These are phyloP conservation scores for Nanorana parkeri DNA, from an alignment of 2,113 vertebrate species.

Conservation along the genomic window DNA sequence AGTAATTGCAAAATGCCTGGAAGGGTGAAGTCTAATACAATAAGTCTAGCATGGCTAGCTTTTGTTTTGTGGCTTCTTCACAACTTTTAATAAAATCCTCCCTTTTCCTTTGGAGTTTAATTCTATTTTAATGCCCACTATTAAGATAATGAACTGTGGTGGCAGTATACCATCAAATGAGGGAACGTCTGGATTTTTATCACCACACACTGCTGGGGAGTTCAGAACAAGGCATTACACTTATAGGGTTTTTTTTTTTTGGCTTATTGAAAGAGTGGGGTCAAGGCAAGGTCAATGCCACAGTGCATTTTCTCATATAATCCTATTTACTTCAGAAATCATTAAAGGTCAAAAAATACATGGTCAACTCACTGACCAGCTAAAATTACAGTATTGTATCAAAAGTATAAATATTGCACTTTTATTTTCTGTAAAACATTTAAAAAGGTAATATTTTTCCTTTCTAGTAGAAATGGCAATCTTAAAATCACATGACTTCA, in stretches of 20 bases:
- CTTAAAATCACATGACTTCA: not conserved
- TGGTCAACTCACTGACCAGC: constrained; percentile 42
- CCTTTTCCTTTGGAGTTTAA: constrained; percentile 73
- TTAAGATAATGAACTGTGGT: constrained; percentile 88
- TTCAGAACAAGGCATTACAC: constrained; percentile 84
- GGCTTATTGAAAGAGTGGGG: constrained; percentile 83
- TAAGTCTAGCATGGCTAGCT: constrained; percentile 56
- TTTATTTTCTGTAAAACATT: not conserved
- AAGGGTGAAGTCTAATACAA: constrained; percentile 23
- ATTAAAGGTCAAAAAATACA: constrained; percentile 59
- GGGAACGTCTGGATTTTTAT: constrained; percentile 96
- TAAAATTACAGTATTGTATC: constrained; percentile 13
- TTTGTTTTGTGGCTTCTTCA: constrained; percentile 63
- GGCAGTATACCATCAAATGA: constrained; percentile 91
- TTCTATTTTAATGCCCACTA: constrained; percentile 78
- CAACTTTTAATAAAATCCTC: constrained; percentile 71
- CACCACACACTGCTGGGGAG: constrained; percentile 85
- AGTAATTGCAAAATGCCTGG: constrained; percentile 30
- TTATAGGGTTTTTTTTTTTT: constrained; percentile 68
- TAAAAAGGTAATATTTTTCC: not conserved
- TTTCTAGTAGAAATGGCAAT: not conserved
- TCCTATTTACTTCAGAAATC: constrained; percentile 71
- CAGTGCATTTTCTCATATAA: constrained; percentile 83
- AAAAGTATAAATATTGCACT: not conserved
- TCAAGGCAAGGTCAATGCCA: constrained; percentile 84